These are phyloP conservation scores for Istiophorus platypterus DNA, from an alignment of 2,113 vertebrate genomes.

Conservation along the genomic window DNA sequence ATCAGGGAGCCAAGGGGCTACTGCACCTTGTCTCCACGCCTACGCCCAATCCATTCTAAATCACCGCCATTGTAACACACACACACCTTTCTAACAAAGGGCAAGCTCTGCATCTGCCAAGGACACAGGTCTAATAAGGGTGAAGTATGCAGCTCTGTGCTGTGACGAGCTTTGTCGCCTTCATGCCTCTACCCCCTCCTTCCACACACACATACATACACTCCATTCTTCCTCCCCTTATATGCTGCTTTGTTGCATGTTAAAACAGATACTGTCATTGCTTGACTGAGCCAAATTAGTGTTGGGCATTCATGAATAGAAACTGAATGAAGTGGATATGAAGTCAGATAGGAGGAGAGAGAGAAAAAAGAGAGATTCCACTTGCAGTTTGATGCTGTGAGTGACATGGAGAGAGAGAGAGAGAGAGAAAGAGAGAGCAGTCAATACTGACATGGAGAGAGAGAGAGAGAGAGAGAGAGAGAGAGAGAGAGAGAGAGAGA, in stretches of 20 bases:
- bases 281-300: constrained; percentile 76
- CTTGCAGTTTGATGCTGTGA: constrained; percentile 55
- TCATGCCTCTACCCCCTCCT: constrained; percentile 48
- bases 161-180: constrained; percentile 75
- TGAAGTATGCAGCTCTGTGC: constrained; percentile 75
- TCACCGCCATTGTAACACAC: constrained; percentile 82
- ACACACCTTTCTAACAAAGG: constrained; percentile 83
- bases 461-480: too few species aligned
- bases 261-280: constrained; percentile 82
- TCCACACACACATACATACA: constrained; percentile 45
- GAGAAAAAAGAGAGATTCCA: constrained; percentile 41
- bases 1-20: constrained; percentile 83
- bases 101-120: constrained; percentile 85
- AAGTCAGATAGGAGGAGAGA: constrained; percentile 50
- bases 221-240: constrained; percentile 51
- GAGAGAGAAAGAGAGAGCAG: constrained; percentile 39
- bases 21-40: constrained; percentile 85
- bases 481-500: constrained; percentile 18
- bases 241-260: constrained; percentile 78
- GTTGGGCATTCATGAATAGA: constrained; percentile 74
- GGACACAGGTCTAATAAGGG: constrained; percentile 86
- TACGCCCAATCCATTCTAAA: constrained; percentile 86
- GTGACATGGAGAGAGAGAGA: constrained; percentile 44
- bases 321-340: constrained; percentile 64
- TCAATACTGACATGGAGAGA: constrained; percentile 54